These are phyloP conservation scores for Calcarius lapponicus DNA, from an alignment of 2,797 vertebrate genomes.

Conservation along the genomic window DNA sequence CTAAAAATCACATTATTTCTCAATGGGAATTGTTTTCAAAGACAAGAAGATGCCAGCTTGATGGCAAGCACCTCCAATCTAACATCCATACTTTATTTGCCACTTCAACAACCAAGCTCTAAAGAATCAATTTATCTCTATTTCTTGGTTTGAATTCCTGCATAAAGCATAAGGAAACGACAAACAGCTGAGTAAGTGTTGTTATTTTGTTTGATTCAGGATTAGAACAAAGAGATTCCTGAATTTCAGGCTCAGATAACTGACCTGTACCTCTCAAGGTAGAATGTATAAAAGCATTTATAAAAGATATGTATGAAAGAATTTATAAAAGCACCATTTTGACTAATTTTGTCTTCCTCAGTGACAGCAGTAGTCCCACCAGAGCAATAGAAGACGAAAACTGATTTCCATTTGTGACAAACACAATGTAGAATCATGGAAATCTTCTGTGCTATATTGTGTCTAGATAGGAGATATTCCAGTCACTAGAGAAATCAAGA, in stretches of 20 bases:
- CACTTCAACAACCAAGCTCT: neutral
- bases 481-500: neutral
- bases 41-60: neutral
- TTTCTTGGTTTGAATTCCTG: neutral
- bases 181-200: neutral
- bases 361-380: fast-evolving
- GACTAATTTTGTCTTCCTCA: neutral
- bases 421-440: neutral
- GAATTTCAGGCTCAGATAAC: neutral
- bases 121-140: neutral
- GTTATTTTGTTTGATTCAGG: neutral
- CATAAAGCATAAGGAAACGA: neutral
- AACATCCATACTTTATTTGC: neutral
- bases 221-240: neutral
- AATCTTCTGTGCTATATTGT: neutral
- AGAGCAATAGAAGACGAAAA: neutral
- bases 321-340: neutral
- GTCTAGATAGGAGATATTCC: neutral
- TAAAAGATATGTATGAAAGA: neutral
- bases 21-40: neutral
- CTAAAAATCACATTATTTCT: neutral
- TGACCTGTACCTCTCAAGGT: neutral
- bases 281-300: neutral
- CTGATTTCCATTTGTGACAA: neutral
- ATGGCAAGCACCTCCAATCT: neutral